phyloP scores from a whole-genome alignment of 2,888 invertebrate species.

The Lamellibrachia columna region DNA sequence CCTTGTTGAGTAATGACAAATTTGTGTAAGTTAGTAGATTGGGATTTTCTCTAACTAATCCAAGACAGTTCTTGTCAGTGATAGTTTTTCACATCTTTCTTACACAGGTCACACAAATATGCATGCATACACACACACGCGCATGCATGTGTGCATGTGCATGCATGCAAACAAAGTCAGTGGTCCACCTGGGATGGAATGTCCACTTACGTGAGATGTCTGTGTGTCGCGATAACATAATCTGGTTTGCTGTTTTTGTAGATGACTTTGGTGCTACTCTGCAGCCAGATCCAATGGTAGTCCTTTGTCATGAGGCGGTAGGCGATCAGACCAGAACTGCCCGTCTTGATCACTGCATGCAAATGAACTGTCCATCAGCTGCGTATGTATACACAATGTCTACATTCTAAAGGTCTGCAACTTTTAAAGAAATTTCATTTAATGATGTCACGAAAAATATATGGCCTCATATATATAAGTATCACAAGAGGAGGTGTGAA shows the following conservation, averaged over 20 bases:
- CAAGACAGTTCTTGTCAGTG: too few species aligned
- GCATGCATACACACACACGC: not conserved
- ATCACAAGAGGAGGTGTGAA: not conserved
- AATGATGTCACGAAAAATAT: not conserved
- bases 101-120: not conserved
- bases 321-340: slow-evolving; percentile 98
- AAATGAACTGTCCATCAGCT: not conserved
- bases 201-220: slow-evolving; percentile 90
- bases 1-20: too few species aligned
- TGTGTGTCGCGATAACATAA: slow-evolving; percentile 97
- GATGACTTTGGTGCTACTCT: slow-evolving; percentile 94
- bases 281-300: slow-evolving; percentile 94
- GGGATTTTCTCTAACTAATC: too few species aligned
- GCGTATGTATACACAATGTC: not conserved
- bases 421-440: not conserved
- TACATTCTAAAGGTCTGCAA: not conserved
- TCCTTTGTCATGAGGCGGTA: slow-evolving; percentile 96
- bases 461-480: not conserved
- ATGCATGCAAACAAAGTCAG: not conserved
- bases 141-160: not conserved
- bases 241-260: slow-evolving; percentile 99
- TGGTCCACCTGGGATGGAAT: not conserved
- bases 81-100: not conserved
- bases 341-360: slow-evolving; percentile 92
- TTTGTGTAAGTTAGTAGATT: too few species aligned